Conservation (phyloP, 2,888 invertebrate species). For the Heliconius aoede region DNA sequence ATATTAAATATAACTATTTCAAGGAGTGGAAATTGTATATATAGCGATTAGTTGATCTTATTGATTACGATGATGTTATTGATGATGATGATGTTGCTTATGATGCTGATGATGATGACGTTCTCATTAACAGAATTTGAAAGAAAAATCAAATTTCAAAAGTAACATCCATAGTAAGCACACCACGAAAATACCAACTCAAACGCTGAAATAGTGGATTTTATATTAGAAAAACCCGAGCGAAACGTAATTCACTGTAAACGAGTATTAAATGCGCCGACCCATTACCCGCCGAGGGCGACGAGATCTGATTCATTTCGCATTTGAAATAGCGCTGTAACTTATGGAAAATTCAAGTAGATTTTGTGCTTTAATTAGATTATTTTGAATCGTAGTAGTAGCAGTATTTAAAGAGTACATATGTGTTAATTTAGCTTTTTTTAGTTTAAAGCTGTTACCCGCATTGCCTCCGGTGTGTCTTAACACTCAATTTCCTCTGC, state of each 20-base stretch:
- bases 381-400: background rate
- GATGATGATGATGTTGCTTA: too few species aligned
- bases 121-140: background rate
- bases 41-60: too few species aligned
- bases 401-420: too few species aligned
- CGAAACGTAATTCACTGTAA: slow-evolving; percentile 18
- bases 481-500: too few species aligned
- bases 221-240: slow-evolving; percentile 11
- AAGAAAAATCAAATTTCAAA: background rate
- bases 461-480: too few species aligned
- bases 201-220: background rate
- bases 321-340: slow-evolving; percentile 7
- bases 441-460: too few species aligned
- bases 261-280: slow-evolving; percentile 30
- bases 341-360: background rate
- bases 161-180: background rate
- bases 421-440: too few species aligned
- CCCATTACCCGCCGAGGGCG: slow-evolving; percentile 35
- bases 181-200: background rate
- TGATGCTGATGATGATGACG: too few species aligned
- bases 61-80: too few species aligned
- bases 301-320: slow-evolving; percentile 15
- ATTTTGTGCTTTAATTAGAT: background rate
- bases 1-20: too few species aligned
- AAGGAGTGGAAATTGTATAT: too few species aligned